Evolutionary conservation across 2,797 vertebrate species (phyloP).

Genomic region (Leptatherina wallacei): DNA sequence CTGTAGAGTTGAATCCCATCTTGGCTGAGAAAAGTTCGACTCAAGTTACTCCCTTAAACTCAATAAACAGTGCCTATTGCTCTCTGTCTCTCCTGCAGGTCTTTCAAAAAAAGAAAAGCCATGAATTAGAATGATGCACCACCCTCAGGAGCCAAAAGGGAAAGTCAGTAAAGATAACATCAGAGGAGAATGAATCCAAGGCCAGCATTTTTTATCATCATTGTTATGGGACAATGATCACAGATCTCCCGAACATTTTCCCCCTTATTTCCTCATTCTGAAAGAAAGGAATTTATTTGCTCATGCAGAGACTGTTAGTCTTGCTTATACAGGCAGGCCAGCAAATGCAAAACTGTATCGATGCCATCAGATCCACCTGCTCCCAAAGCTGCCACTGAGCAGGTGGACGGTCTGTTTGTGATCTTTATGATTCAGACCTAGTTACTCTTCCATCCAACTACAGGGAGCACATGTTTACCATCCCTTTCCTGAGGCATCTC

Average conservation of each 20-base stretch:
- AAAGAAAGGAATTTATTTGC: constrained; percentile 55
- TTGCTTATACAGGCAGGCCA: constrained; percentile 42
- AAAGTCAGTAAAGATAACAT: constrained; percentile 42
- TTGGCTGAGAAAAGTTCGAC: constrained; percentile 66
- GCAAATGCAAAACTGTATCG: constrained; percentile 63
- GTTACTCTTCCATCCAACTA: constrained; percentile 46
- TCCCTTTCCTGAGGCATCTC: constrained; percentile 52
- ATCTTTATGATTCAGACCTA: constrained; percentile 67
- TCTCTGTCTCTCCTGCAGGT: constrained; percentile 47
- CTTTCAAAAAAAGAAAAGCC: constrained; percentile 57
- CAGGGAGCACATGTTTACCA: constrained; percentile 54
- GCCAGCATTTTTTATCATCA: constrained; percentile 61
- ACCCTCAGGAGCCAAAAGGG: constrained; percentile 54
- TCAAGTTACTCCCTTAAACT: constrained; percentile 68
- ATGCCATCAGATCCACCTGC: constrained; percentile 37
- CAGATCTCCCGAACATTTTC: constrained; percentile 35
- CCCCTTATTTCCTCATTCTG: constrained; percentile 47
- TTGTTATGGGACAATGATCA: constrained; percentile 66
- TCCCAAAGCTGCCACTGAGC: constrained; percentile 52
- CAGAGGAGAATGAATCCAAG: constrained; percentile 58
- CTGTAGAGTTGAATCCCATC: constrained; percentile 53
- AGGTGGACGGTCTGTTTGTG: constrained; percentile 63
- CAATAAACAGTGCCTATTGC: constrained; percentile 65
- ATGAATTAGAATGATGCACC: constrained; percentile 71
- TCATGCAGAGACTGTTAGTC: constrained; percentile 60